Percentiles rank a stretch among this genome's conserved stretches.
phyloP scores from a whole-genome alignment of 2,888 invertebrate genomes.

The Choreutis nemorana region DNA sequence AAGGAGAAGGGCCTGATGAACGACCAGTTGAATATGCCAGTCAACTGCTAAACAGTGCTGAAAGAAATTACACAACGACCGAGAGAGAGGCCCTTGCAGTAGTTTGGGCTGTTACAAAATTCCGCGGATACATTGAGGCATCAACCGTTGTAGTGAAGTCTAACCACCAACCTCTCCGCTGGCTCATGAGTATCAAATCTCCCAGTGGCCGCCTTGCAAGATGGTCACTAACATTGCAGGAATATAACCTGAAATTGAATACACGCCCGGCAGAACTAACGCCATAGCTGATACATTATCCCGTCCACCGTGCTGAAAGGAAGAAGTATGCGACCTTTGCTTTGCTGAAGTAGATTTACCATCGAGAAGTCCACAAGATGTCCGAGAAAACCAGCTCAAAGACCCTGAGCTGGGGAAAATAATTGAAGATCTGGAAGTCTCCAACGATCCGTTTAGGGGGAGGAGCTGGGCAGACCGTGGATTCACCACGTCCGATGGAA shows the following conservation, averaged over 20 bases:
- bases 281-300: conserved; percentile 31
- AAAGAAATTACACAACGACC: conserved; percentile 31
- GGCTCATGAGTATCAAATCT: conserved; percentile 27
- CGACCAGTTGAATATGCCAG: conserved; percentile 16
- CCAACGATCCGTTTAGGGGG: conserved; percentile 10
- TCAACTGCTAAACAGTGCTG: conserved; percentile 15
- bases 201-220: conserved; percentile 30
- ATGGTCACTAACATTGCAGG: conserved; percentile 34
- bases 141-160: conserved; percentile 26
- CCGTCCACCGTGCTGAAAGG: conserved; percentile 15
- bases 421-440: conserved; percentile 9
- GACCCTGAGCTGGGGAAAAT: conserved; percentile 10
- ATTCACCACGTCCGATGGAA: conserved; percentile 8
- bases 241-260: conserved; percentile 27
- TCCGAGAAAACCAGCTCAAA: conserved; percentile 2
- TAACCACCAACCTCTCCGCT: conserved; percentile 36
- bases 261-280: conserved; percentile 26
- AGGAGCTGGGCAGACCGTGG: conserved; percentile 9
- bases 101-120: conserved; percentile 15
- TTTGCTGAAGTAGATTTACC: conserved; percentile 2
- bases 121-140: conserved; percentile 22
- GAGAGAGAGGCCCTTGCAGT: conserved; percentile 28
- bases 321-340: conserved; percentile 3
- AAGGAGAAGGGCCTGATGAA: conserved; percentile 13
- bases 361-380: conserved; percentile 1